phyloP scores from a whole-genome alignment of 2,797 vertebrate genomes.

The Rhynchonycteris naso region DNA sequence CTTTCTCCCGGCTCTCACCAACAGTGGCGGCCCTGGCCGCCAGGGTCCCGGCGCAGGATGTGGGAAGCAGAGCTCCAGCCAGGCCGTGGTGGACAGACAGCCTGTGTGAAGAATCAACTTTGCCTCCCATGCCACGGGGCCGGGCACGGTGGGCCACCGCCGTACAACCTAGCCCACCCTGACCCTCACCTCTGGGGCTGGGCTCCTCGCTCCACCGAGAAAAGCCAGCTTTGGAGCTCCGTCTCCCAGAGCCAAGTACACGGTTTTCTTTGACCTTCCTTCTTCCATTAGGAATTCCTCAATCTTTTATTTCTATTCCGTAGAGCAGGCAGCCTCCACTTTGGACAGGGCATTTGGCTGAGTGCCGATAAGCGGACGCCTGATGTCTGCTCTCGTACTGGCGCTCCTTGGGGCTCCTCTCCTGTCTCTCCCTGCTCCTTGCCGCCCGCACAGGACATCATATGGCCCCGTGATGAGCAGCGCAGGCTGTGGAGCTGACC shows the following conservation, averaged over 20 bases:
- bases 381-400: background rate
- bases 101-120: background rate
- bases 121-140: background rate
- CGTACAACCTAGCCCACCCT: background rate
- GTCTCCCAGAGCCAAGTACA: background rate
- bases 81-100: fast-evolving
- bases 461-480: background rate
- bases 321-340: background rate
- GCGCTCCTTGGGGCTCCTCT: background rate
- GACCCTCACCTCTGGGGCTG: background rate
- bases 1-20: background rate
- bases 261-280: background rate
- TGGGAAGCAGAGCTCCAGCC: background rate
- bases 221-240: background rate
- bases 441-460: background rate
- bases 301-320: background rate
- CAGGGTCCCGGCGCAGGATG: background rate
- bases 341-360: background rate
- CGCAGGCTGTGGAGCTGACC: background rate
- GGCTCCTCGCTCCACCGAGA: background rate
- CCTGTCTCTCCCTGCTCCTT: background rate
- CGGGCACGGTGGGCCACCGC: background rate
- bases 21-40: fast-evolving
- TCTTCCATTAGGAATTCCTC: background rate
- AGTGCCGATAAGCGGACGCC: background rate